A percentile compares a stretch with the other conserved stretches of the same genome.
Evolutionary conservation across 2,797 vertebrate species (phyloP).

Genomic region (Clamator glandarius): DNA sequence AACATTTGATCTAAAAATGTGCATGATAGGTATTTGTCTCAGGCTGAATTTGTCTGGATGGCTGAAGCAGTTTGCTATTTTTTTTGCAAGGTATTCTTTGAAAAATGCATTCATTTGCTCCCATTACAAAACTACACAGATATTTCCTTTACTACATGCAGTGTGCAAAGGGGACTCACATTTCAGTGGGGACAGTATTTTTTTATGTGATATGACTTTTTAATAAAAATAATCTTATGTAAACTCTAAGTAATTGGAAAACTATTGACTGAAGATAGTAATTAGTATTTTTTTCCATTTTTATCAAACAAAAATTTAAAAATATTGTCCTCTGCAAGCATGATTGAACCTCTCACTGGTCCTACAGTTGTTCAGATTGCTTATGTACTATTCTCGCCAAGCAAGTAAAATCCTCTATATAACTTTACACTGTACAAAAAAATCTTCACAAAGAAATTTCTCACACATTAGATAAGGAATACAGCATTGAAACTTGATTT

Average conservation of each 20-base stretch:
- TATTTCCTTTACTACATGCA: background rate
- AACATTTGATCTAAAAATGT: slow-evolving; percentile 12
- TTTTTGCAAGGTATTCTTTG: background rate
- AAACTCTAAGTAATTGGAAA: background rate
- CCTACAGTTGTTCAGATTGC: background rate
- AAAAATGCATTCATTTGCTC: background rate
- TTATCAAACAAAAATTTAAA: rapidly evolving
- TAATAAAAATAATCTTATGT: background rate
- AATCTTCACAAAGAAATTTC: background rate
- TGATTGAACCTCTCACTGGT: background rate
- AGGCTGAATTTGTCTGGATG: background rate
- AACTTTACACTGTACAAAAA: background rate
- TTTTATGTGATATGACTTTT: background rate
- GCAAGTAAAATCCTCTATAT: background rate
- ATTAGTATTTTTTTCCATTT: background rate
- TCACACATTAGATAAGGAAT: background rate
- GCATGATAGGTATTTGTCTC: slow-evolving; percentile 6
- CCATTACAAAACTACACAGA: background rate
- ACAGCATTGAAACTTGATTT: background rate
- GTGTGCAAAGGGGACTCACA: background rate
- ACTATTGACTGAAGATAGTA: background rate
- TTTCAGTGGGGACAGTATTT: background rate
- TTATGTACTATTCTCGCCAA: background rate
- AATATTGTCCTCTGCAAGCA: background rate
- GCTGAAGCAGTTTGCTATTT: background rate